phyloP scores from a whole-genome alignment of 2,797 vertebrate species.

The Catharus ustulatus region DNA sequence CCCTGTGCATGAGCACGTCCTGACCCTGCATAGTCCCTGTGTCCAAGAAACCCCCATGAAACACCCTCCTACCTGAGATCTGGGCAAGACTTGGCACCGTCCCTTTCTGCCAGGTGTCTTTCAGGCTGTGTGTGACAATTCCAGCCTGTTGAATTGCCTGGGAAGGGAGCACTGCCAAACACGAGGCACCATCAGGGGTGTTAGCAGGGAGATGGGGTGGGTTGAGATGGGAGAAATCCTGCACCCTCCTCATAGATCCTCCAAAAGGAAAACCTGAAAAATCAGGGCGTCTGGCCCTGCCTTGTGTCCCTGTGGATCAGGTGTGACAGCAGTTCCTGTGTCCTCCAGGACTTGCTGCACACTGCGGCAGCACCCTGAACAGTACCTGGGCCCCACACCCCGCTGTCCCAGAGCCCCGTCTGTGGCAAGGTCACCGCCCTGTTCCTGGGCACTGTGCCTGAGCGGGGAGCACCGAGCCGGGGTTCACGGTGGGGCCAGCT shows the following conservation, averaged over 20 bases:
- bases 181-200: rapidly evolving
- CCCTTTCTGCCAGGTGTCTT: not conserved
- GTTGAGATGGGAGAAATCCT: not conserved
- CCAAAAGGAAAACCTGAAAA: not conserved
- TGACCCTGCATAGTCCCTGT: not conserved
- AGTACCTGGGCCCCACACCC: not conserved
- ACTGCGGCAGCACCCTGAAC: not conserved
- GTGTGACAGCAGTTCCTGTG: not conserved
- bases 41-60: not conserved
- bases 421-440: not conserved
- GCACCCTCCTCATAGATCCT: not conserved
- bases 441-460: too few relatives aligned
- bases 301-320: not conserved
- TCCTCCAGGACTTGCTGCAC: not conserved
- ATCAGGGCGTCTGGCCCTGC: not conserved
- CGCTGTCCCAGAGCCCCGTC: rapidly evolving
- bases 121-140: not conserved
- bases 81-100: not conserved
- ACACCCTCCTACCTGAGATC: rapidly evolving
- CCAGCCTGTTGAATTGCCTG: rapidly evolving
- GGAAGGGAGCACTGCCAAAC: not conserved
- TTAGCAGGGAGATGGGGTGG: too few relatives aligned
- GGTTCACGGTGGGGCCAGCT: not conserved
- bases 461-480: not conserved
- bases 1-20: rapidly evolving